Percentiles rank a stretch among this genome's conserved stretches.
These are phyloP conservation scores for Dreissena polymorpha DNA, from an alignment of 1,140 invertebrate genomes.

Conservation along the genomic window DNA sequence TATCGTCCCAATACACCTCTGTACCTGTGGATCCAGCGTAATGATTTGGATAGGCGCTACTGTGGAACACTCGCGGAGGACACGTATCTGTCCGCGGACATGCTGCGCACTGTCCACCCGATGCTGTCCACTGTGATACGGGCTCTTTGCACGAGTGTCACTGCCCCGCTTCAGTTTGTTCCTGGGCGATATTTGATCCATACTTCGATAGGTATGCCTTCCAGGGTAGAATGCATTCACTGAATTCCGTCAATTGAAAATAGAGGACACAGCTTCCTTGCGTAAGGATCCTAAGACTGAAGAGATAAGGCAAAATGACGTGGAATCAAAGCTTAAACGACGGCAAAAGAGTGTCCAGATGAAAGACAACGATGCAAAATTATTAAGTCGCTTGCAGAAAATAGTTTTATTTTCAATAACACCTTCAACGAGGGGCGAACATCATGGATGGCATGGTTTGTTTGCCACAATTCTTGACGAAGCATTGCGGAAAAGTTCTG, in stretches of 20 bases:
- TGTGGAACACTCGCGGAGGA: constrained; percentile 10
- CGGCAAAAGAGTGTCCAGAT: constrained; percentile 2
- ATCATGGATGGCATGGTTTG: not conserved
- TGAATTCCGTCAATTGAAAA: constrained; percentile 26
- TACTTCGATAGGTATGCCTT: constrained; percentile 13
- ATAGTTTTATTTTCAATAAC: not conserved
- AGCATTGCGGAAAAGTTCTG: constrained; percentile 6
- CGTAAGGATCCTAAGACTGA: not conserved
- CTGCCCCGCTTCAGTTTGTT: not conserved
- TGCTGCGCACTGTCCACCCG: constrained; percentile 15
- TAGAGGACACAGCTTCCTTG: constrained; percentile 4
- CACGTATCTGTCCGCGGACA: constrained; percentile 28
- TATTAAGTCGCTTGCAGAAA: constrained; percentile 8
- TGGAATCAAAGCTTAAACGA: not conserved
- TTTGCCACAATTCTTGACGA: constrained; percentile 2
- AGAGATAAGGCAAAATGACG: not conserved
- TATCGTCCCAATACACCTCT: not conserved
- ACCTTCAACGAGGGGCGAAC: constrained; percentile 7
- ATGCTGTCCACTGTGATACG: constrained; percentile 24
- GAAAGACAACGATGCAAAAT: not conserved
- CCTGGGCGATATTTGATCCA: constrained; percentile 19
- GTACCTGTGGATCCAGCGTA: not conserved
- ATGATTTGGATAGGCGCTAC: not conserved
- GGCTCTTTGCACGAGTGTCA: constrained; percentile 17
- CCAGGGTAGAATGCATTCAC: constrained; percentile 17